phyloP scores from a whole-genome alignment of 2,888 invertebrate genomes.

The Leucophenga montana region DNA sequence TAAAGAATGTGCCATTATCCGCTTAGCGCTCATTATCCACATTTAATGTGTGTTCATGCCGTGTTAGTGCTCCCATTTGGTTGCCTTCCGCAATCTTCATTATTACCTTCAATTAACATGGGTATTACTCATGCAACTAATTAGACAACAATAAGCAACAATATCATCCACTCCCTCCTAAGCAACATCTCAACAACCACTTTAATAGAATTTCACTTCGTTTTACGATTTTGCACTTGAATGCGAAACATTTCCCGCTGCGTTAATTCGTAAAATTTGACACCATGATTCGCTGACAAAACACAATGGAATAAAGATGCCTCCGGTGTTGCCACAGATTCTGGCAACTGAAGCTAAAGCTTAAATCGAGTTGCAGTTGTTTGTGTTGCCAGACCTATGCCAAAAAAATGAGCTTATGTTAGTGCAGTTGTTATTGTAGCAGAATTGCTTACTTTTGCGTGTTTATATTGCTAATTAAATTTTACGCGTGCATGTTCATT shows the following conservation, averaged over 20 bases:
- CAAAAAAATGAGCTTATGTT: neutral
- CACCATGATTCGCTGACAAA: constrained; percentile 10
- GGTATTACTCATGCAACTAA: constrained; percentile 10
- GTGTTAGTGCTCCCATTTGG: too few relatives aligned
- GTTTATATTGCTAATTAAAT: too few relatives aligned
- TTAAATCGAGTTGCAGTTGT: neutral
- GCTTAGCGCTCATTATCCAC: too few relatives aligned
- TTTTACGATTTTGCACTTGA: neutral
- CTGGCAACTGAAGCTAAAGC: neutral
- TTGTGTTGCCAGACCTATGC: neutral
- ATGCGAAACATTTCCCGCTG: constrained; percentile 2
- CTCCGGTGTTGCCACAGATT: constrained; percentile 8
- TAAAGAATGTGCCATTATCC: too few relatives aligned
- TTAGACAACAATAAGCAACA: neutral
- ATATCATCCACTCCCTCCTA: neutral
- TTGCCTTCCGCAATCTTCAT: neutral
- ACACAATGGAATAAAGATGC: constrained; percentile 3
- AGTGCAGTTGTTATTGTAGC: neutral
- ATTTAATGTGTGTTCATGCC: too few relatives aligned
- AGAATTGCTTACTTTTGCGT: too few relatives aligned
- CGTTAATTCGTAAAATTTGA: constrained; percentile 18
- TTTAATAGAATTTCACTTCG: neutral
- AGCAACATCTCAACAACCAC: too few relatives aligned
- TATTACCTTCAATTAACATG: neutral
- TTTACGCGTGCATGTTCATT: too few relatives aligned